Evolutionary conservation across 2,113 vertebrate species (phyloP).

Genomic region (Dasyornis broadbenti): DNA sequence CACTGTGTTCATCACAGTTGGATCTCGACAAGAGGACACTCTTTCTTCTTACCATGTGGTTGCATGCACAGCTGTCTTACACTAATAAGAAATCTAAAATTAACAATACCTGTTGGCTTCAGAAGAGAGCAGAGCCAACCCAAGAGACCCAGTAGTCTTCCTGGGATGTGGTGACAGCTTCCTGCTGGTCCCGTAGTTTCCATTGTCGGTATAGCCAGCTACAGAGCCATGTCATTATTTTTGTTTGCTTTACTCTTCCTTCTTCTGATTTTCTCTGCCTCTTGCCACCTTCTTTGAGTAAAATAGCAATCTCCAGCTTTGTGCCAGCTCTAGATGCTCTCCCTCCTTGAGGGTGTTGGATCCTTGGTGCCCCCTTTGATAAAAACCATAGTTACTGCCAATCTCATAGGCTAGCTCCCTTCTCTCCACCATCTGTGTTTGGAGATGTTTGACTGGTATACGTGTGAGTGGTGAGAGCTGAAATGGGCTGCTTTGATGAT

Average conservation of each 20-base stretch:
- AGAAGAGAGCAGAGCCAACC: background rate
- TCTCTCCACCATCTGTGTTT: background rate
- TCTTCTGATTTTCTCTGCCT: background rate
- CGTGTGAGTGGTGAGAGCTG: background rate
- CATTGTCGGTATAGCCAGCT: background rate
- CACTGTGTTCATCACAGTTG: background rate
- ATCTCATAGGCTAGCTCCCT: background rate
- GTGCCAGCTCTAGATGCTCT: background rate
- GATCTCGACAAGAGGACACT: background rate
- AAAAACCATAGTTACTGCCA: background rate
- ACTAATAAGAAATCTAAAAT: background rate
- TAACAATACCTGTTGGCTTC: background rate
- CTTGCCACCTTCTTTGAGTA: background rate
- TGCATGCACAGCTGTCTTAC: background rate
- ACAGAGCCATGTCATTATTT: background rate
- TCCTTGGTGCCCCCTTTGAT: background rate
- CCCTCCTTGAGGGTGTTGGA: background rate
- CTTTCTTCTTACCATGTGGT: background rate
- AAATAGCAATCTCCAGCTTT: background rate
- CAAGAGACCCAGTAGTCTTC: background rate
- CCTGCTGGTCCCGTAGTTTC: background rate
- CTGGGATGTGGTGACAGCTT: background rate
- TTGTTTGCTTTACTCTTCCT: background rate
- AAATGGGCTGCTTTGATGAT: background rate
- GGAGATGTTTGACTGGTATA: background rate